These are phyloP conservation scores for Nematolebias whitei DNA, from an alignment of 2,113 vertebrate species.

Conservation along the genomic window DNA sequence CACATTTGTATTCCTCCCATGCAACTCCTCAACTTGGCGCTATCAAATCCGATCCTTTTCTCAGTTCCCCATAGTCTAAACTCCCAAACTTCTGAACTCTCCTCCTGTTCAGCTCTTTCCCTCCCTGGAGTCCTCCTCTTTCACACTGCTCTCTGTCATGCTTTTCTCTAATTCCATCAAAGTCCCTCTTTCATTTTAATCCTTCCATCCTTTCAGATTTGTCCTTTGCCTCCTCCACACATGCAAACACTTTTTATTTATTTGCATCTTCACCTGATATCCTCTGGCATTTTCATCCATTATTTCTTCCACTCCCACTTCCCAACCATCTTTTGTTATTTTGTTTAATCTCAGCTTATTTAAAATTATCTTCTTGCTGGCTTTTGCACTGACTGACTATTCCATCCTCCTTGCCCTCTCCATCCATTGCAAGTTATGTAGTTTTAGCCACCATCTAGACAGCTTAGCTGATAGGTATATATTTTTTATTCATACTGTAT, in stretches of 20 bases:
- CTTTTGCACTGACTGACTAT: constrained; percentile 1
- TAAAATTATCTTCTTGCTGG: constrained; percentile 5
- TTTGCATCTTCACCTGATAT: constrained; percentile 12
- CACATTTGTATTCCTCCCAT: constrained; percentile 25
- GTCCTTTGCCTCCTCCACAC: constrained; percentile 14
- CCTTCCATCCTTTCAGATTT: constrained; percentile 28
- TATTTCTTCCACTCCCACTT: background rate
- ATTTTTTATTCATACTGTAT: constrained; percentile 5
- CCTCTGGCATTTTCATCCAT: constrained; percentile 18
- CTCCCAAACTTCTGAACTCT: constrained; percentile 39
- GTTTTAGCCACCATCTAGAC: constrained; percentile 24
- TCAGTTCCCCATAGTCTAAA: constrained; percentile 16
- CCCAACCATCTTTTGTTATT: background rate
- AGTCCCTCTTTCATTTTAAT: constrained; percentile 24
- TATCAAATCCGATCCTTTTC: constrained; percentile 35
- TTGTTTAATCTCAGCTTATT: constrained; percentile 12
- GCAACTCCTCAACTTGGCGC: constrained; percentile 12
- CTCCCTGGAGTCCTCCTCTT: constrained; percentile 19
- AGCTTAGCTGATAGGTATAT: background rate
- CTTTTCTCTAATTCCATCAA: constrained; percentile 37
- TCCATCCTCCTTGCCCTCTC: constrained; percentile 16
- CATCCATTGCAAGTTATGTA: constrained; percentile 4
- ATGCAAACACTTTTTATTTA: background rate
- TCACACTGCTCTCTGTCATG: constrained; percentile 20
- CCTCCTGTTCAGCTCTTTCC: constrained; percentile 24